phyloP scores from a whole-genome alignment of 2,888 invertebrate genomes.

The Teleiodes luculella region DNA sequence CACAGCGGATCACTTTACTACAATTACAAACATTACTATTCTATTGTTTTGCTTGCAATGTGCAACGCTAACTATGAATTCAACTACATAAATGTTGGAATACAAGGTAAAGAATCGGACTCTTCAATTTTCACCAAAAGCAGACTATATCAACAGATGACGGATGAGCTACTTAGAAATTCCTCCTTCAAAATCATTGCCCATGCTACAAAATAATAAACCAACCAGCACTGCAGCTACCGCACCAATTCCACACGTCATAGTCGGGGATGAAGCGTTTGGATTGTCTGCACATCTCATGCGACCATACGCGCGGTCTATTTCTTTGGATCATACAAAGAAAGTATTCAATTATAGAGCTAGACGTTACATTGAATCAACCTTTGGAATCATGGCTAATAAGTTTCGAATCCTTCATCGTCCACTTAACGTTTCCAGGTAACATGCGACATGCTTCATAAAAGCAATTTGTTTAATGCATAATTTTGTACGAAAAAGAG shows the following conservation, averaged over 20 bases:
- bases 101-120: conserved; percentile 24
- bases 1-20: conserved; percentile 28
- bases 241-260: conserved; percentile 8
- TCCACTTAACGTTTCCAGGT: conserved; percentile 24
- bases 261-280: conserved; percentile 26
- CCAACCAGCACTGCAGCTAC: background rate
- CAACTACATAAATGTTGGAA: conserved; percentile 23
- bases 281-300: conserved; percentile 23
- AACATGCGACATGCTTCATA: conserved; percentile 21
- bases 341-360: conserved; percentile 17
- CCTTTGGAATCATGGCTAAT: conserved; percentile 23
- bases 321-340: conserved; percentile 24
- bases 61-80: conserved; percentile 27
- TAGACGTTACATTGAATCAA: background rate
- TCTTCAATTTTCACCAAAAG: conserved; percentile 28
- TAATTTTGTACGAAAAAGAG: conserved; percentile 19
- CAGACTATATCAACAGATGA: conserved; percentile 21
- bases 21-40: conserved; percentile 28
- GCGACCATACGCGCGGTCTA: conserved; percentile 28
- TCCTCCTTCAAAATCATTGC: conserved; percentile 21
- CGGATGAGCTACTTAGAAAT: conserved; percentile 26
- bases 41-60: conserved; percentile 25
- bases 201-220: conserved; percentile 10
- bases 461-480: conserved; percentile 22
- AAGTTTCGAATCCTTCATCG: conserved; percentile 26